These are phyloP conservation scores for Amblyopsis hoosieri DNA, from an alignment of 2,797 vertebrate species.

Conservation along the genomic window DNA sequence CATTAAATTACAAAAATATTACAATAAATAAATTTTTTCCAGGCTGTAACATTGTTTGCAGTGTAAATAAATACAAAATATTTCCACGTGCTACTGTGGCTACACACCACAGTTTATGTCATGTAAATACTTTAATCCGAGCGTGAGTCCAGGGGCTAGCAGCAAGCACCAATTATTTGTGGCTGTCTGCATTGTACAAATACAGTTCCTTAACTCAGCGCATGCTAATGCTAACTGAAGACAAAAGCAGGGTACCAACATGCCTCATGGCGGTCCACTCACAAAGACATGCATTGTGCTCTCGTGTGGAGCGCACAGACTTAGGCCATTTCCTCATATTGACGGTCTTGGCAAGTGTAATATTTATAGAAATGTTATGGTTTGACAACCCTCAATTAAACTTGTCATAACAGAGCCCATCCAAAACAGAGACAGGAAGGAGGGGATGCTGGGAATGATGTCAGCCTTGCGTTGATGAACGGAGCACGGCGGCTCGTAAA, in stretches of 20 bases:
- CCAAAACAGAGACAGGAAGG: slow-evolving; percentile 75
- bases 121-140: slow-evolving; percentile 9
- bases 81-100: slow-evolving; percentile 1
- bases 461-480: slow-evolving; percentile 48
- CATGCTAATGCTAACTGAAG: slow-evolving; percentile 31
- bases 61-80: not conserved
- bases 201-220: slow-evolving; percentile 27
- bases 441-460: slow-evolving; percentile 72
- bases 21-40: too few species aligned
- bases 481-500: slow-evolving; percentile 57
- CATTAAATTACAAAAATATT: too few species aligned
- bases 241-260: slow-evolving; percentile 61
- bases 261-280: slow-evolving; percentile 64
- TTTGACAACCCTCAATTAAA: slow-evolving; percentile 85
- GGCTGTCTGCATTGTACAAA: slow-evolving; percentile 20
- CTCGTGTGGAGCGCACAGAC: slow-evolving; percentile 61
- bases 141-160: slow-evolving; percentile 10
- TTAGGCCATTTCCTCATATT: slow-evolving; percentile 76
- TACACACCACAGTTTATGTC: slow-evolving; percentile 11
- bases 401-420: slow-evolving; percentile 84
- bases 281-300: slow-evolving; percentile 79
- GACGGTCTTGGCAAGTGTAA: slow-evolving; percentile 78
- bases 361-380: slow-evolving; percentile 84
- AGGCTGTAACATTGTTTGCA: not conserved
- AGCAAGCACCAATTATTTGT: not conserved